A percentile compares a stretch with the other conserved stretches of the same genome.
Conservation (phyloP, 2,797 vertebrate genomes). For the Liasis olivaceus region DNA sequence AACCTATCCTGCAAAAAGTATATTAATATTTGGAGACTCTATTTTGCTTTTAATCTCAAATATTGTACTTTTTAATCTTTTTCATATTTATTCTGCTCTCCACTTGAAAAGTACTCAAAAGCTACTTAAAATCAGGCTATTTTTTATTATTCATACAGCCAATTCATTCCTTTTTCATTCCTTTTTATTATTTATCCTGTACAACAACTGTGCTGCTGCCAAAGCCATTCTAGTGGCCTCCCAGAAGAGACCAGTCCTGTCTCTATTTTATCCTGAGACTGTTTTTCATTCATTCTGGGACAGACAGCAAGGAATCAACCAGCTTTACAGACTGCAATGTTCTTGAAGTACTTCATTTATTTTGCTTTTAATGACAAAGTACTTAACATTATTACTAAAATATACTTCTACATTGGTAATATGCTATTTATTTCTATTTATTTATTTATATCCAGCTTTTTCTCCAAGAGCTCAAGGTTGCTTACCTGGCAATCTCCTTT, state of each 20-base stretch:
- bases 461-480: neutral
- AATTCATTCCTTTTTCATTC: neutral
- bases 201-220: neutral
- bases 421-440: neutral
- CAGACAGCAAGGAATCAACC: neutral
- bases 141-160: neutral
- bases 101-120: neutral
- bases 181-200: neutral
- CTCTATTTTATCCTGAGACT: neutral
- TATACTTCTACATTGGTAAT: neutral
- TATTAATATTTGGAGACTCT: neutral
- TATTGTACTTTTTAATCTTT: neutral
- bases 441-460: neutral
- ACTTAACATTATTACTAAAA: neutral
- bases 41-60: neutral
- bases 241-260: neutral
- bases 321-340: neutral
- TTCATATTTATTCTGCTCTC: neutral
- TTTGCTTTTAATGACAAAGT: slow-evolving; percentile 7
- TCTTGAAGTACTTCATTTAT: slow-evolving; percentile 1
- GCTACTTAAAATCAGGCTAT: neutral
- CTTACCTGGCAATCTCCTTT: neutral
- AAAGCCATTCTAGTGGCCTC: neutral
- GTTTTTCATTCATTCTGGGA: neutral
- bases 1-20: neutral